Percentiles rank a stretch among this genome's conserved stretches.
These are phyloP conservation scores for Manis crassicaudata DNA, from an alignment of 2,797 vertebrate species.

Conservation along the genomic window DNA sequence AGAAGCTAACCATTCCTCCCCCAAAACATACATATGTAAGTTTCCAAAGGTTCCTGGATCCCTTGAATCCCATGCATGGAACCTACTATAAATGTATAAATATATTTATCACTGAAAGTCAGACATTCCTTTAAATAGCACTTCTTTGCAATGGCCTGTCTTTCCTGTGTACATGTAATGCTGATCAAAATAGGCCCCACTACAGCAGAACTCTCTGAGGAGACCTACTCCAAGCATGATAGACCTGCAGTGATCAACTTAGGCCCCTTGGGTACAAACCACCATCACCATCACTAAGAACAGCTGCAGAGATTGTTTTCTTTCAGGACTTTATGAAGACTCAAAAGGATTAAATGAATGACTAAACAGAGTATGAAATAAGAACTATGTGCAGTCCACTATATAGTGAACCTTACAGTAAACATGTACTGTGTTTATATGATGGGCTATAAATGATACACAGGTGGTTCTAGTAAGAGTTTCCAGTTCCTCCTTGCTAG, in stretches of 20 bases:
- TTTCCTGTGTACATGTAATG: not conserved
- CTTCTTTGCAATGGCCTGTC: not conserved
- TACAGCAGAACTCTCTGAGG: not conserved
- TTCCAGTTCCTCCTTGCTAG: constrained; percentile 20
- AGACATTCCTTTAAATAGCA: not conserved
- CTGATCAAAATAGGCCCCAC: not conserved
- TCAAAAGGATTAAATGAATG: constrained; percentile 41
- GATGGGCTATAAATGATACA: constrained; percentile 37
- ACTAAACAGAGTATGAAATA: constrained; percentile 32
- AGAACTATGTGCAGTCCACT: constrained; percentile 41
- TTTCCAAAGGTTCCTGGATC: not conserved
- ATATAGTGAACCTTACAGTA: not conserved
- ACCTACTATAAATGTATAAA: not conserved
- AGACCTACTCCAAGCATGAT: no score
- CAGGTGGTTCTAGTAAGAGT: not conserved
- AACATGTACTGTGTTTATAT: constrained; percentile 37
- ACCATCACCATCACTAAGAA: not conserved
- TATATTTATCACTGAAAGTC: not conserved
- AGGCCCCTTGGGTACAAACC: not conserved
- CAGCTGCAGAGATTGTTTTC: constrained; percentile 13
- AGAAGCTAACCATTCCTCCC: not conserved
- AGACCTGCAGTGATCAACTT: not conserved
- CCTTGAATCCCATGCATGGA: not conserved
- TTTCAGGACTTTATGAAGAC: constrained; percentile 20
- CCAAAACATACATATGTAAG: not conserved